Conservation (phyloP, 2,113 vertebrate species). For the Empidonax traillii region DNA sequence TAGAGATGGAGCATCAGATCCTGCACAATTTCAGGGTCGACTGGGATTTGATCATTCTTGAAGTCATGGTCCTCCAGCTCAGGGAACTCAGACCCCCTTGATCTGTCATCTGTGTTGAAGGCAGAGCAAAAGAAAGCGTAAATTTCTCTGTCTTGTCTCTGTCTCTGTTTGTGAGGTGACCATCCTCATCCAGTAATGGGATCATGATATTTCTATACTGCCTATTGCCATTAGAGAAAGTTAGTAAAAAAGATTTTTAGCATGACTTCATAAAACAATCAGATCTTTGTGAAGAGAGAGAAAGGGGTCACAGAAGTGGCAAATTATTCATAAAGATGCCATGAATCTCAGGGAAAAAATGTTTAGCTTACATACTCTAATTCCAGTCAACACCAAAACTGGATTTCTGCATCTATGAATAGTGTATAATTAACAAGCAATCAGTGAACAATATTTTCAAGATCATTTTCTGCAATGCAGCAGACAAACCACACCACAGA, state of each 20-base stretch:
- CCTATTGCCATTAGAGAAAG: background rate
- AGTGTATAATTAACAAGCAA: background rate
- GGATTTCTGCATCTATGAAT: background rate
- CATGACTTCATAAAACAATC: background rate
- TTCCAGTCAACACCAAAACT: background rate
- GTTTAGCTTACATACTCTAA: background rate
- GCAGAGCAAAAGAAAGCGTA: background rate
- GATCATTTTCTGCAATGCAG: background rate
- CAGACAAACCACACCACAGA: background rate
- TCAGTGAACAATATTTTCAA: background rate
- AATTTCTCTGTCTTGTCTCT: background rate
- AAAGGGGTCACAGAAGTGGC: background rate
- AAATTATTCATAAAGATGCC: background rate
- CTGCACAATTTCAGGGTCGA: background rate
- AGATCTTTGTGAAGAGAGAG: background rate
- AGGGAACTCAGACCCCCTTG: background rate
- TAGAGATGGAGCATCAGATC: background rate
- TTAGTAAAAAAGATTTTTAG: background rate
- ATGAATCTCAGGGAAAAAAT: background rate
- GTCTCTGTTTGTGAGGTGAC: background rate
- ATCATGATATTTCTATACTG: background rate
- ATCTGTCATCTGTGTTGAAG: background rate
- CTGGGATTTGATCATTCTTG: background rate
- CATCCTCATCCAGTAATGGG: background rate
- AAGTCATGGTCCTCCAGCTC: background rate